Evolutionary conservation across 2,113 vertebrate species (phyloP).

Genomic region (Rhodinocichla rosea): DNA sequence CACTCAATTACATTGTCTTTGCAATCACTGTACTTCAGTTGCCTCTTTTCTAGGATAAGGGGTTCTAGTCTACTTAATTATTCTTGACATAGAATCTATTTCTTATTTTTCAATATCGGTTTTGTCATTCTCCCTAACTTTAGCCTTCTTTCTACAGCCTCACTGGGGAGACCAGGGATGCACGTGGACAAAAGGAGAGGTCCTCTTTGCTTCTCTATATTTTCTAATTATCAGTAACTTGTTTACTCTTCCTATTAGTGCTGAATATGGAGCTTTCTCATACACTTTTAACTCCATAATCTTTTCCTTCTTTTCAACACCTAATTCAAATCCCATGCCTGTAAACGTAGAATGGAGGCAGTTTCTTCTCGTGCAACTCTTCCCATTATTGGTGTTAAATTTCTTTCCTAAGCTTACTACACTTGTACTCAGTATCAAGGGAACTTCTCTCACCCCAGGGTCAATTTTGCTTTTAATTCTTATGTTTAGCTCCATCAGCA

Average conservation of each 20-base stretch:
- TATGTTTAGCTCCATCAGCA: neutral
- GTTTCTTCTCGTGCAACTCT: neutral
- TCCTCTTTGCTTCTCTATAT: neutral
- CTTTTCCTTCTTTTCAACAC: neutral
- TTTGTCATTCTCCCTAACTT: neutral
- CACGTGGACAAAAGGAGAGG: neutral
- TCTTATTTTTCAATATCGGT: neutral
- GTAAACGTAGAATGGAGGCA: neutral
- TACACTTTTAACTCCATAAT: neutral
- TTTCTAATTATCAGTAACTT: neutral
- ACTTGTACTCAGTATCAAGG: neutral
- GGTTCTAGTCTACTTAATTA: neutral
- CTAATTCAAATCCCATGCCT: neutral
- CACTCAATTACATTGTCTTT: neutral
- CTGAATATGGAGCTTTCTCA: neutral
- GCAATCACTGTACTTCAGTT: neutral
- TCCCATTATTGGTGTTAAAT: neutral
- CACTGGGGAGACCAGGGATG: neutral
- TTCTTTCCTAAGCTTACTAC: neutral
- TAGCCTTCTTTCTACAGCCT: neutral
- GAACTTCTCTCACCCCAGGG: neutral
- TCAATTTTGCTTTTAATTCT: neutral
- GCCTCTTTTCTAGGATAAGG: neutral
- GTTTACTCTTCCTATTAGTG: neutral
- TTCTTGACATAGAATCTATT: neutral